Evolutionary conservation across 2,888 invertebrate genomes (phyloP), one percentile per base, ranked within the genome.

Genomic region (Lasius platythorax): DNA sequence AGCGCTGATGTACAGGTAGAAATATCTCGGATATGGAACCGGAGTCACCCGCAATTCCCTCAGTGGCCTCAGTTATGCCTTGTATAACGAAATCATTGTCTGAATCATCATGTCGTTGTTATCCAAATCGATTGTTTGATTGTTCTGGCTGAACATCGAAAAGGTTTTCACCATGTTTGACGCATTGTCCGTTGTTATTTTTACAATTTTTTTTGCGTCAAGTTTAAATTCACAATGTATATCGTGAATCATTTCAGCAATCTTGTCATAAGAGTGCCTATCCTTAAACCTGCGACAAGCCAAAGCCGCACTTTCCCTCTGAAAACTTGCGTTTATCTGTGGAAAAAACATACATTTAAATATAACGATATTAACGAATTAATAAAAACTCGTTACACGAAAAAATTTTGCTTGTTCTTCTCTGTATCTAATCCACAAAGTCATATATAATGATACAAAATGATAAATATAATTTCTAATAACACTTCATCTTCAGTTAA

Each of bases 161-260:
- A 83, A 85, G 2, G 73, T 72, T 72, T 72, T 85, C 12, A 83
- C 66, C 56, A 78, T 63, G 66, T 85, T 83, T 15, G 50, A 72
- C 3, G 63, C 83, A 50, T 85, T 85, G 9, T 78, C 85, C 4
- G 83, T 85, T 11, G 74, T 72, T n/a, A 74, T 63, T 53, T 83
- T 83, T 18, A 83, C 72, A 43, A 83, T 30, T 58, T 85, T 85
- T 83, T 40, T 33, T 72, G 56, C 0, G 5, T 68, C 37, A 28
- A 83, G 46, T 37, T 50, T 43, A 72, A 53, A 85, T 12, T 56
- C 66, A 9, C 15, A 58, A 37, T 82, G 50, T 23, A 85, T 68
- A 46, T 46, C 53, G 37, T 74, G 28, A 46, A 82, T 63, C 11
- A 85, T 82, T 40, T 73, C 58, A 40, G 82, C 75, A 46, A 85